These are phyloP conservation scores for Lobophora halterata DNA, from an alignment of 2,888 invertebrate genomes.

Conservation along the genomic window DNA sequence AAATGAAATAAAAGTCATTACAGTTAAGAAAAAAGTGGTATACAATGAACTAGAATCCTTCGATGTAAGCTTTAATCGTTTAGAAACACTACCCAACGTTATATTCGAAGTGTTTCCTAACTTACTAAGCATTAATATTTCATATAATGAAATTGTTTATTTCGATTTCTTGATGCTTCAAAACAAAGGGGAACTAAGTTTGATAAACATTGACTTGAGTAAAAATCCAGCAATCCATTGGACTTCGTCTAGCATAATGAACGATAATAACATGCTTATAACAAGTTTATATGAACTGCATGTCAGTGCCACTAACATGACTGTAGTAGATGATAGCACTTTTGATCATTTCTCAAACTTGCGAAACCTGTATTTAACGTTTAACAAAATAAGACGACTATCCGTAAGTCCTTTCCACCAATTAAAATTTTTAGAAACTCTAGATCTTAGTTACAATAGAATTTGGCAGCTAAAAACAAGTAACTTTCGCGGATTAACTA, in stretches of 20 bases:
- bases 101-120: constrained; percentile 70
- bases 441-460: constrained; percentile 91
- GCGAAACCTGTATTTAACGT: constrained; percentile 87
- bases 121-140: constrained; percentile 67
- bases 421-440: constrained; percentile 86
- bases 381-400: constrained; percentile 88
- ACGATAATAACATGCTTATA: constrained; percentile 59
- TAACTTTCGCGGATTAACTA: constrained; percentile 88
- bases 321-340: constrained; percentile 83
- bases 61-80: constrained; percentile 66
- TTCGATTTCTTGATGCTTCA: constrained; percentile 62
- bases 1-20: constrained; percentile 66
- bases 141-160: constrained; percentile 62
- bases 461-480: constrained; percentile 91
- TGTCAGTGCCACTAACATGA: constrained; percentile 66
- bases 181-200: constrained; percentile 50
- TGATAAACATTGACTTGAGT: constrained; percentile 69
- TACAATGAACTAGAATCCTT: constrained; percentile 58
- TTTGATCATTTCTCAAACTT: constrained; percentile 88
- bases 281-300: constrained; percentile 69
- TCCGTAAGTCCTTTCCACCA: constrained; percentile 92
- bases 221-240: constrained; percentile 65
- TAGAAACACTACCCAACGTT: constrained; percentile 55
- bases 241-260: constrained; percentile 46
- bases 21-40: constrained; percentile 58